Evolutionary conservation across 2,113 vertebrate species (phyloP).

Genomic region (Crotalus viridis): DNA sequence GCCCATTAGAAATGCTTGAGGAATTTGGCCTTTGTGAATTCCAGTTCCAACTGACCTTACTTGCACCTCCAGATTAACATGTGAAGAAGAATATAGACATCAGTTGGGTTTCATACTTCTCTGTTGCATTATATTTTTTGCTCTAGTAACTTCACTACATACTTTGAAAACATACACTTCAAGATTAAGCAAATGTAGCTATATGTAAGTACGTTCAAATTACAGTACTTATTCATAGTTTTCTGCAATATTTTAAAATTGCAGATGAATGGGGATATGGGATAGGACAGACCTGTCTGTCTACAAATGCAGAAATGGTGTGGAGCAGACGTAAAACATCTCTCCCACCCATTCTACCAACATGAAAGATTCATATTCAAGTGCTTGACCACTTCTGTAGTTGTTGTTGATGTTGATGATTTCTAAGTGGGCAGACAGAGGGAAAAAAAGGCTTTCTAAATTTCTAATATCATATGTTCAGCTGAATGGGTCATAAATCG

Average conservation of each 20-base stretch:
- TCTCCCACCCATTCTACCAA: not conserved
- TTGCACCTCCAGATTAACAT: not conserved
- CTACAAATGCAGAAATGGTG: not conserved
- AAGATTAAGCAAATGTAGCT: not conserved
- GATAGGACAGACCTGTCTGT: not conserved
- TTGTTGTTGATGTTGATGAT: not conserved
- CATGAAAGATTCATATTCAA: not conserved
- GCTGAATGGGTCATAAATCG: not conserved
- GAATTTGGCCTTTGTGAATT: not conserved
- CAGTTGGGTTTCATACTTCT: not conserved
- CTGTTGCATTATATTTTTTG: not conserved
- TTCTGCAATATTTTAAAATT: not conserved
- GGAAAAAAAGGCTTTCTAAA: not conserved
- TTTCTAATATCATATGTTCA: not conserved
- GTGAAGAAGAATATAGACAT: not conserved
- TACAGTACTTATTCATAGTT: not conserved
- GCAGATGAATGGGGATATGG: not conserved
- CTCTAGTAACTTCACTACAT: not conserved
- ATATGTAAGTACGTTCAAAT: not conserved
- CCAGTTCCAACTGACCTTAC: not conserved
- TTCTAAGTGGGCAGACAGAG: not conserved
- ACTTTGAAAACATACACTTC: not conserved
- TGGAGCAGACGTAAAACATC: not conserved
- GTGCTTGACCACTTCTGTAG: not conserved
- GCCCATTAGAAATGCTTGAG: not conserved